Base-by-base conservation (phyloP, 2,888 invertebrate genomes). In the Agonopterix arenella region DNA sequence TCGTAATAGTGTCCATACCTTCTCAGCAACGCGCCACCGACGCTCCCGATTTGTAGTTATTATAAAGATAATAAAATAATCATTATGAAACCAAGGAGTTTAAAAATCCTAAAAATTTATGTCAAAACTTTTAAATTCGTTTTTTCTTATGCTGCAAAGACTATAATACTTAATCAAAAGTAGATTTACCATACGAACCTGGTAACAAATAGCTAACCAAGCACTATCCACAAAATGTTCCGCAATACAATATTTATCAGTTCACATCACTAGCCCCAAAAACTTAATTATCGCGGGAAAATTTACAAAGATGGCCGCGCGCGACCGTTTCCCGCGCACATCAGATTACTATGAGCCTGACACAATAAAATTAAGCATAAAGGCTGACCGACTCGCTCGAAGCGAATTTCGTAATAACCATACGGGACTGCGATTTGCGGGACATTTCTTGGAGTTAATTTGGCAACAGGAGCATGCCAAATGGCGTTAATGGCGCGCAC, bases 361-460 rank as follows among this genome's bases (percentile, higher is more conserved):
- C 81, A 84, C 80, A 82, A 84, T 82, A 77, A 83, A 80, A 77
- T 68, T 67, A 66, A 73, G 66, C 75, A 77, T 77, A 67, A 73
- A 68, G 64, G 59, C 60, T 62, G 59, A 53, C 56, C 64, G 69
- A 64, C 61, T 64, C 64, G 56, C 53, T 60, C 64, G 62, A 64
- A 65, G 69, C 60, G 61, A 65, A 71, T 80, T 75, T 79, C 73
- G 75, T 77, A 76, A 77, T 77, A 76, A 69, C 73, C 73, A 73
- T 64, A 70, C 59, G 60, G 49, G 62, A 46, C 57, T 28, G 28
- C 58, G 60, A 64, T 69, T 68, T 65, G 64, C 64, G 63, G 68
- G 69, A 69, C 62, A 70, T 67, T 74, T 75, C 76, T 75, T 68
- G 68, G 66, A 61, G 68, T 71, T 68, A 66, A 73, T 75, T 80